Percentiles rank a stretch among this genome's conserved stretches.
Evolutionary conservation across 2,888 invertebrate genomes (phyloP).

Genomic region (Creontiades dilutus): DNA sequence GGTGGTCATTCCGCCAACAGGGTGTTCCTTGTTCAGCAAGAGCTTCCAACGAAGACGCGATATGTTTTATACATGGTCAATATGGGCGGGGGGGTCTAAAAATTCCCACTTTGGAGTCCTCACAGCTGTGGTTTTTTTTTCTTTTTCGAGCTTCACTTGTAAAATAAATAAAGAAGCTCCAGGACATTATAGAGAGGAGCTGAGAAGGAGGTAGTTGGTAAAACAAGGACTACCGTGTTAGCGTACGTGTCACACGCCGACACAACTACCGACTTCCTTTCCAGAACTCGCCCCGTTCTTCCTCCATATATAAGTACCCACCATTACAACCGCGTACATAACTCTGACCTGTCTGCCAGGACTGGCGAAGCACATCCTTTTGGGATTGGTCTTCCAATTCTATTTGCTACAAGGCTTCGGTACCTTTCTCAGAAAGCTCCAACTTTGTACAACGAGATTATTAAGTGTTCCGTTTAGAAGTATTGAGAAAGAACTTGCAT

Average conservation of each 20-base stretch:
- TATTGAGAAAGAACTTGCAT: conserved; percentile 20
- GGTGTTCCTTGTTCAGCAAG: conserved; percentile 50
- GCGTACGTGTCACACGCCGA: conserved; percentile 52
- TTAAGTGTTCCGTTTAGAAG: background rate
- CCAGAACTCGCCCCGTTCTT: conserved; percentile 14
- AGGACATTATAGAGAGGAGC: background rate
- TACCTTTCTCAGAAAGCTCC: background rate
- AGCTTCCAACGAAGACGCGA: conserved; percentile 36
- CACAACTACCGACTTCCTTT: conserved; percentile 58
- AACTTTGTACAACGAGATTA: background rate
- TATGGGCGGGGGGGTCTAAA: conserved; percentile 39
- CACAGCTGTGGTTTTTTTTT: conserved; percentile 6
- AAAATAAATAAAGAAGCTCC: conserved; percentile 22
- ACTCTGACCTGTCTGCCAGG: background rate
- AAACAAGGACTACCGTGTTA: conserved; percentile 69
- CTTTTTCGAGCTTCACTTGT: conserved; percentile 39
- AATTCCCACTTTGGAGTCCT: conserved; percentile 5
- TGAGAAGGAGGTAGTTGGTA: conserved; percentile 22
- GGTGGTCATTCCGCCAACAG: conserved; percentile 36
- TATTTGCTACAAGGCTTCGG: background rate
- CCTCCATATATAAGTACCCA: conserved; percentile 27
- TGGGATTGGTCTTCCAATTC: background rate
- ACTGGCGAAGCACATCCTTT: conserved; percentile 2
- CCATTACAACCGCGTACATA: background rate
- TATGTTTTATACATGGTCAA: conserved; percentile 61